Conservation (phyloP, 2,113 vertebrate genomes). For the Equus przewalskii region DNA sequence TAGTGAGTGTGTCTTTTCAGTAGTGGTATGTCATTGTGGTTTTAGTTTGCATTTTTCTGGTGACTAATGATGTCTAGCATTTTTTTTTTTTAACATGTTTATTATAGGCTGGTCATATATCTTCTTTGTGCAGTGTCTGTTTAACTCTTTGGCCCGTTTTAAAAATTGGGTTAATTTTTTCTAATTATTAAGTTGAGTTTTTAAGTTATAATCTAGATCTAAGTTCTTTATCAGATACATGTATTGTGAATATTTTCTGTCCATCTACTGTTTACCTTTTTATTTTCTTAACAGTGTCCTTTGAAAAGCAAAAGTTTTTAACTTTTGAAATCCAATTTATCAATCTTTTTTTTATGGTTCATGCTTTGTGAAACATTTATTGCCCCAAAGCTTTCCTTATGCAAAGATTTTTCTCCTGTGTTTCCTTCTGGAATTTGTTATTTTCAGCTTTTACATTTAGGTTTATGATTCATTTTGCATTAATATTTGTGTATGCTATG, state of each 20-base stretch:
- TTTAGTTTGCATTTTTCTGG: background rate
- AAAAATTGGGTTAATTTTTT: background rate
- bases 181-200: background rate
- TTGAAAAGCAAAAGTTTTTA: background rate
- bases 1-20: background rate
- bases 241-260: background rate
- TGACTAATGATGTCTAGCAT: too few relatives aligned
- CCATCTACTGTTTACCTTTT: background rate
- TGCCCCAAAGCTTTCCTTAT: background rate
- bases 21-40: background rate
- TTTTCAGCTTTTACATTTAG: background rate
- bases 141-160: background rate
- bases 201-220: background rate
- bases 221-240: background rate
- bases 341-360: background rate
- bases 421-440: constrained; percentile 25
- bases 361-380: background rate
- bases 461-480: background rate
- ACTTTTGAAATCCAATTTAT: background rate
- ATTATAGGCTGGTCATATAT: too few relatives aligned
- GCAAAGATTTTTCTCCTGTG: background rate
- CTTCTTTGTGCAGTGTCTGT: too few relatives aligned
- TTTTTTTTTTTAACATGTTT: too few relatives aligned
- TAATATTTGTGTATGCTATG: background rate
- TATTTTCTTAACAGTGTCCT: background rate